phyloP scores from a whole-genome alignment of 2,797 vertebrate species.

The Acrossocheilus fasciatus region DNA sequence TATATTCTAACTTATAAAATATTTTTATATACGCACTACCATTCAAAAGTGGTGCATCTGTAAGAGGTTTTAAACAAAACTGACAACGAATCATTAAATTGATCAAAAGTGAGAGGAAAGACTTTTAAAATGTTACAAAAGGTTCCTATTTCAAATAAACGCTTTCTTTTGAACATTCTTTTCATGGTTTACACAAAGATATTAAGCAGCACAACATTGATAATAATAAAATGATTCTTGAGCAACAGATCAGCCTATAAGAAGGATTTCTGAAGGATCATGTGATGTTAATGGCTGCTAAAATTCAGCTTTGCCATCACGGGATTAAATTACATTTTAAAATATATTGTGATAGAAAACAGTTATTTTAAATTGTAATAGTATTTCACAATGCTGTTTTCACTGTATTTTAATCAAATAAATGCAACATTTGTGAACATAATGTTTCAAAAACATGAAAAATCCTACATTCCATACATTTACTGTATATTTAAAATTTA shows the following conservation, averaged over 20 bases:
- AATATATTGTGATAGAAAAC: not conserved
- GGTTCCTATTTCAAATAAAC: not conserved
- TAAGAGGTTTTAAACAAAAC: not conserved
- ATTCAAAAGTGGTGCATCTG: not conserved
- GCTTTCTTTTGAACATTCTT: not conserved
- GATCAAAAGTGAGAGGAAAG: not conserved
- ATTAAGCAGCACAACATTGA: not conserved
- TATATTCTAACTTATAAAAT: not conserved
- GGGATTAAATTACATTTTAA: not conserved
- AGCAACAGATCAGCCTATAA: not conserved
- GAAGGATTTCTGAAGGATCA: not conserved
- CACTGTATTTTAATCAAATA: not conserved
- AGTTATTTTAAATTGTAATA: not conserved
- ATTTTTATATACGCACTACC: not conserved
- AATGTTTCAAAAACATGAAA: not conserved
- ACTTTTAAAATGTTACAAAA: not conserved
- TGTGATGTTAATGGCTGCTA: not conserved
- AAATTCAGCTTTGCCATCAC: not conserved
- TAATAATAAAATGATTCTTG: not conserved
- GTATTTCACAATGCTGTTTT: no score
- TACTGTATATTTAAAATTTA: not conserved
- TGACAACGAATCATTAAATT: not conserved
- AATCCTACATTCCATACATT: not conserved
- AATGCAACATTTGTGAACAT: not conserved
- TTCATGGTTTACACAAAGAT: not conserved